Evolutionary conservation across 2,888 invertebrate species (phyloP).

Genomic region (Venusia cambrica): DNA sequence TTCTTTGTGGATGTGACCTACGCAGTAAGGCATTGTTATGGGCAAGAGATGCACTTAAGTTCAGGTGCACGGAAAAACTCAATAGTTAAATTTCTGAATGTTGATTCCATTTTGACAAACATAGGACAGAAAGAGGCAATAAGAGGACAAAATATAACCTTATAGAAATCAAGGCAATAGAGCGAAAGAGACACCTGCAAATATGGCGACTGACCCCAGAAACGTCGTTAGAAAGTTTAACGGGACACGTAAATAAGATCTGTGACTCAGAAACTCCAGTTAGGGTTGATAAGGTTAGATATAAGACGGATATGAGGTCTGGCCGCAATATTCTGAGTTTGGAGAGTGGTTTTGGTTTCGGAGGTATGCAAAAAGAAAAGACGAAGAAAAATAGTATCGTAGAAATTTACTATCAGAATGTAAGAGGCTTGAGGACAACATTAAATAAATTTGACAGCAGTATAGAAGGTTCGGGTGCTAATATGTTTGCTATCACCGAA

Average conservation of each 20-base stretch:
- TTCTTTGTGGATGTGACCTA: no score
- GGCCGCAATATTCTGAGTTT: no score
- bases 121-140: background rate
- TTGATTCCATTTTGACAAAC: no score
- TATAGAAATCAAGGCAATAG: background rate
- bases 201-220: background rate
- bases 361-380: no score
- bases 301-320: background rate
- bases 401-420: constrained; percentile 22
- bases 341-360: no score
- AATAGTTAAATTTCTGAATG: no score
- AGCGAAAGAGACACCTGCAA: background rate
- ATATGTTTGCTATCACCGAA: constrained; percentile 24
- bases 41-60: no score
- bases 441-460: constrained; percentile 8
- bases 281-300: background rate
- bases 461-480: constrained; percentile 14
- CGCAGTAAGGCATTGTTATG: no score
- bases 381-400: constrained; percentile 3
- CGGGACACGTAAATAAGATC: background rate
- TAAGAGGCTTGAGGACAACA: constrained; percentile 25
- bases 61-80: no score
- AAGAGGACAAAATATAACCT: background rate
- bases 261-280: background rate
- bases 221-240: background rate